Evolutionary conservation across 1,140 invertebrate species (phyloP).

Genomic region (Triops cancriformis): DNA sequence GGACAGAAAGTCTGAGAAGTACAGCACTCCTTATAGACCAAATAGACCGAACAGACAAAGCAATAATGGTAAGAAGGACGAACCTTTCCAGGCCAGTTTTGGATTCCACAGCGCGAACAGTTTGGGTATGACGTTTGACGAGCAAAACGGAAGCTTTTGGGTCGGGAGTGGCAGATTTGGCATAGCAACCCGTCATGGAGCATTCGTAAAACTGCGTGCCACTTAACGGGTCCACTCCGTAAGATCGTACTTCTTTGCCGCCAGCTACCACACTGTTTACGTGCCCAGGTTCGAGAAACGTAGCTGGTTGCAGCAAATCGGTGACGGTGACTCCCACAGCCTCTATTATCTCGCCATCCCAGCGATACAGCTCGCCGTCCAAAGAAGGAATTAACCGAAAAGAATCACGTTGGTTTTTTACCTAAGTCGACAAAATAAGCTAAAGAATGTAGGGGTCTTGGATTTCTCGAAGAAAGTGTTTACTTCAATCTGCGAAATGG

Average conservation of each 20-base stretch:
- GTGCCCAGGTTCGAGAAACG: slow-evolving; percentile 72
- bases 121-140: slow-evolving; percentile 69
- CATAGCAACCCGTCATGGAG: slow-evolving; percentile 60
- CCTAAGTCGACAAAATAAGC: slow-evolving; percentile 44
- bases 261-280: slow-evolving; percentile 52
- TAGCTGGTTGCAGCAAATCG: slow-evolving; percentile 63
- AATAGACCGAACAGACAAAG: too few species aligned
- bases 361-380: slow-evolving; percentile 78
- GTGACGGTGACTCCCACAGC: slow-evolving; percentile 76
- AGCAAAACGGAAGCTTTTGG: slow-evolving; percentile 59
- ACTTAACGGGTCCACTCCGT: slow-evolving; percentile 60
- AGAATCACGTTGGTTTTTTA: slow-evolving; percentile 75
- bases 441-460: slow-evolving; percentile 23
- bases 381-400: slow-evolving; percentile 83
- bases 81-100: slow-evolving; percentile 64
- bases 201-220: slow-evolving; percentile 73
- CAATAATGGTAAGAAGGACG: background rate
- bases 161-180: slow-evolving; percentile 39
- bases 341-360: slow-evolving; percentile 80
- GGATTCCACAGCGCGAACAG: slow-evolving; percentile 75
- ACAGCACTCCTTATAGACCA: too few species aligned
- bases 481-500: slow-evolving; percentile 73
- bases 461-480: slow-evolving; percentile 11
- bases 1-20: too few species aligned
- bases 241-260: slow-evolving; percentile 49